These are phyloP conservation scores for Eupristina koningsbergeri DNA, from an alignment of 1,140 invertebrate species.

Conservation along the genomic window DNA sequence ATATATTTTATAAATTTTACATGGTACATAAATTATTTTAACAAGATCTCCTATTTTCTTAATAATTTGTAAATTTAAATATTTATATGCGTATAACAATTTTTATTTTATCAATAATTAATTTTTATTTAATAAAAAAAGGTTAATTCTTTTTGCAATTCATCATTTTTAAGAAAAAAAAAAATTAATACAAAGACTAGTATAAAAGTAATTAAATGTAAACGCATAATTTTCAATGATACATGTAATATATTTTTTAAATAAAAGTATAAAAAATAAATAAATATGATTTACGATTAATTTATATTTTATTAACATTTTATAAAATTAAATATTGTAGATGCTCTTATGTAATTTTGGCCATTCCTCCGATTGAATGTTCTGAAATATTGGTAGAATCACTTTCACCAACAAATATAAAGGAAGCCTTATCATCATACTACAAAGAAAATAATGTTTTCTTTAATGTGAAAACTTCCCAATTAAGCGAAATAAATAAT, in stretches of 20 bases:
- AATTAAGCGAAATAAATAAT: background rate
- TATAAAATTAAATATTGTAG: constrained; percentile 43
- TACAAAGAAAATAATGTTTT: constrained; percentile 49
- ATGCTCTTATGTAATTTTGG: constrained; percentile 57
- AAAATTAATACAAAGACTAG: too few relatives aligned
- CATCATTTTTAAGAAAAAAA: too few relatives aligned
- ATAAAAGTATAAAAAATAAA: too few relatives aligned
- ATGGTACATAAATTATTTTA: too few relatives aligned
- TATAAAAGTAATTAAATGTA: too few relatives aligned
- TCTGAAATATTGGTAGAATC: constrained; percentile 53
- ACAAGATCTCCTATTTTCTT: too few relatives aligned
- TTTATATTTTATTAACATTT: background rate
- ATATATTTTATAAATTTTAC: too few relatives aligned
- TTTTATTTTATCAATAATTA: background rate
- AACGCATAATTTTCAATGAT: too few relatives aligned
- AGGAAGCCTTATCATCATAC: constrained; percentile 39
- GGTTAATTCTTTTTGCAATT: background rate
- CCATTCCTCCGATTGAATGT: constrained; percentile 55
- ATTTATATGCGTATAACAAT: too few relatives aligned
- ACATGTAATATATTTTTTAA: too few relatives aligned
- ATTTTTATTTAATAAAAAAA: too few relatives aligned
- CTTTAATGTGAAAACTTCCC: constrained; percentile 48
- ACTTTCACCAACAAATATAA: constrained; percentile 28
- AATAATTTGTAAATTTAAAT: too few relatives aligned
- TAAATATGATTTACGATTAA: background rate